phyloP scores from a whole-genome alignment of 2,888 invertebrate species.

The Acanthosepion esculentum region DNA sequence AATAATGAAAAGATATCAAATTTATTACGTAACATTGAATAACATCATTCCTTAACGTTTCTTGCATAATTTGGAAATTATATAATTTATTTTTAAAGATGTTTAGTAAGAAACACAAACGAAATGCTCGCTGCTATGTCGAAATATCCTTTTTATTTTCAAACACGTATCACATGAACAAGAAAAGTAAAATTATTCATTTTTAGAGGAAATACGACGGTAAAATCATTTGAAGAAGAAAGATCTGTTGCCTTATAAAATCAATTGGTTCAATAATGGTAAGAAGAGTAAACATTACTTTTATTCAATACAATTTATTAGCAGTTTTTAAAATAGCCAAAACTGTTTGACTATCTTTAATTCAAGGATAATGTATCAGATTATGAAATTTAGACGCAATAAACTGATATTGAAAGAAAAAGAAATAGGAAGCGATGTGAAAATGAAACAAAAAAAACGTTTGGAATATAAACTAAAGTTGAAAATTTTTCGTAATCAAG shows the following conservation, averaged over 20 bases:
- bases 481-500: too few relatives aligned
- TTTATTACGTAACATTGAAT: neutral
- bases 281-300: too few relatives aligned
- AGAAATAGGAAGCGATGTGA: neutral
- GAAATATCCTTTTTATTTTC: too few relatives aligned
- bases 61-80: neutral
- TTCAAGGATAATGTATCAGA: neutral
- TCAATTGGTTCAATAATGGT: too few relatives aligned
- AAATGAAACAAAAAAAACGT: neutral
- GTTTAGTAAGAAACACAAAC: neutral
- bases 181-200: neutral
- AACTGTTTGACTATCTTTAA: neutral
- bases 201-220: neutral
- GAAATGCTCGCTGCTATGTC: neutral
- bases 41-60: neutral
- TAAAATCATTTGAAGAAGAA: too few relatives aligned
- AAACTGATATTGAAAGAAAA: neutral
- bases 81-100: neutral
- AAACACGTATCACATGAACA: too few relatives aligned
- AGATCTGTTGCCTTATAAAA: too few relatives aligned
- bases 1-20: neutral
- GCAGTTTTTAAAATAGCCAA: neutral
- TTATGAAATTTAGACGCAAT: slow-evolving; percentile 19
- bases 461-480: neutral
- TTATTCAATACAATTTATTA: too few relatives aligned